phyloP scores from a whole-genome alignment of 1,140 invertebrate species.

The Aplysia californica region DNA sequence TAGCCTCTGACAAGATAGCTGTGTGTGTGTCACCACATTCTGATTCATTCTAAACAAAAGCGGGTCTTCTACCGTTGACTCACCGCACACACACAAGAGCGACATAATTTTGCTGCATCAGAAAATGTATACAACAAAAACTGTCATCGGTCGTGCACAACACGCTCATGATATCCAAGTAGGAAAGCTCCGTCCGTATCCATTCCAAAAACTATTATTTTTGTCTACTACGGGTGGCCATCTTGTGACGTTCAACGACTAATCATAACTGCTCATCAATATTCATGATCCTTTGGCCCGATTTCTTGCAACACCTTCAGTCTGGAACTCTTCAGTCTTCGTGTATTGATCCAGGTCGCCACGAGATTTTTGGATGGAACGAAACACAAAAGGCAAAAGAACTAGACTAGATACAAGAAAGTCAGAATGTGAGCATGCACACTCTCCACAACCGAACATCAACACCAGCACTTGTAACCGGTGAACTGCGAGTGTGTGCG shows the following conservation, averaged over 20 bases:
- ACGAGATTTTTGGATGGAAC: not conserved
- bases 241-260: constrained; percentile 34
- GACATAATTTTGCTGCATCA: constrained; percentile 36
- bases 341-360: not conserved
- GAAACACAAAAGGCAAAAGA: not conserved
- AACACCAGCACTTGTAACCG: no score
- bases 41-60: no score
- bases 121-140: not conserved
- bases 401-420: no score
- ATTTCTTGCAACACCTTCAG: constrained; percentile 1
- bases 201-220: constrained; percentile 9
- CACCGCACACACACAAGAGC: constrained; percentile 38
- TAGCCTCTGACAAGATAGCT: no score
- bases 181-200: constrained; percentile 10
- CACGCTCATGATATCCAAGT: constrained; percentile 23
- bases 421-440: no score
- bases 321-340: constrained; percentile 21
- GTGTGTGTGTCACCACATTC: no score
- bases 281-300: constrained; percentile 30
- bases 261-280: constrained; percentile 36
- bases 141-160: not conserved
- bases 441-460: no score
- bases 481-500: no score
- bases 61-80: no score
- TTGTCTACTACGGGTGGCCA: constrained; percentile 27